Base-by-base conservation (phyloP, 1,140 invertebrate species). In the Drosophila pruinosa region DNA sequence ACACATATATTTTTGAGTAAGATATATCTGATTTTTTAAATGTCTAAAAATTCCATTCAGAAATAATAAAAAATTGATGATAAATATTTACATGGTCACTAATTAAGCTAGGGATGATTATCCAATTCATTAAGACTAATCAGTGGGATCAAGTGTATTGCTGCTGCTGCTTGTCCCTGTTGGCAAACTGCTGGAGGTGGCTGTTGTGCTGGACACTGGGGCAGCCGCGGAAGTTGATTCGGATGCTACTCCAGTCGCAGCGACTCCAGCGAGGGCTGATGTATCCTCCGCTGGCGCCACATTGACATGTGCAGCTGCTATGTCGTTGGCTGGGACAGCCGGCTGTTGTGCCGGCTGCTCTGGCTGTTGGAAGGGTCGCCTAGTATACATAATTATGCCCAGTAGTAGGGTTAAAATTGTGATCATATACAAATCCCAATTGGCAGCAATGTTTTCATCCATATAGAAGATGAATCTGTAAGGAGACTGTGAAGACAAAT, bases 351-450 rank as follows among this genome's bases (percentile, higher is more conserved):
- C 56, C 12, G 39, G 52, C 24, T 57, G 65, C 50, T 75, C 86
- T 14, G 47, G 79, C 28, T 90, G 75, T 72, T 91, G 92, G 75
- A 94, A 93, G 10, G 95, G 95, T 72, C 95, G 93, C 62, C 95
- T 93, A 67, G 96, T 94, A 88, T 97, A 97, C 58, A 97, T 93
- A 0, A 98, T 93, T 4, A 96, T 92, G 17, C 95, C 97, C 43
- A 99, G 92, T 14, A 97, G 91, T n/a, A 96, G 93, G 2, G 96
- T 95, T 8, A 99, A 92, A 17, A 95, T 92, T 43, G 96, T 96
- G 54, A 99, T 96, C 59, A 99, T 92, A 91, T 98, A 99, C 8
- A 99, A 92, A 92, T 99, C 98, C 98, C 98, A 99, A 91, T 98
- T 97, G 39, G 95, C 95, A 19, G 96, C 95, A 7, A 98, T 92